Conservation (phyloP, 2,888 invertebrate species). For the Mesorhabditis spiculigera region DNA sequence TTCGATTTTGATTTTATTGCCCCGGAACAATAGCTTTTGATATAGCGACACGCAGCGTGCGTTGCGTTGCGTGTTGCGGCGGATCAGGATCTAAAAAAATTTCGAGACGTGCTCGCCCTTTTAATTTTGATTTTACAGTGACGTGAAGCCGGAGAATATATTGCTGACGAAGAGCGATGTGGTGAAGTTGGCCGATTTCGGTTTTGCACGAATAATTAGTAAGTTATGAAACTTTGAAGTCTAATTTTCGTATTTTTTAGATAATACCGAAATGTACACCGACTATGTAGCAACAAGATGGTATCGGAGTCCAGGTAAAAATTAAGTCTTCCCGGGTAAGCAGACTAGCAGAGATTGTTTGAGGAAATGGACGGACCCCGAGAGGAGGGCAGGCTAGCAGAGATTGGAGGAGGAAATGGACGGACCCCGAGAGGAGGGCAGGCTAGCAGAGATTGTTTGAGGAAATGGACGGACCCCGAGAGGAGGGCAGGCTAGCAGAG, state of each 20-base stretch:
- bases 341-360: too few species aligned
- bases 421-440: too few species aligned
- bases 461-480: too few species aligned
- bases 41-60: too few species aligned
- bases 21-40: background rate
- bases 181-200: conserved; percentile 96
- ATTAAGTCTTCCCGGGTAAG: background rate
- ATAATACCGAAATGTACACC: conserved; percentile 94
- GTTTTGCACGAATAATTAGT: conserved; percentile 89
- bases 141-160: conserved; percentile 98
- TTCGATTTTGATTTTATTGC: background rate
- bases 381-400: too few species aligned
- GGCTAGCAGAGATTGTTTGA: too few species aligned
- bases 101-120: background rate
- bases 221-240: conserved; percentile 37
- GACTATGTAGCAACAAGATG: conserved; percentile 98
- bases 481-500: too few species aligned
- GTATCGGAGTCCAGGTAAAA: conserved; percentile 71
- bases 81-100: too few species aligned
- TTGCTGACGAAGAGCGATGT: conserved; percentile 85
- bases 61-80: too few species aligned
- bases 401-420: too few species aligned
- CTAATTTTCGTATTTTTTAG: conserved; percentile 57
- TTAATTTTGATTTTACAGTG: conserved; percentile 64
- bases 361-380: too few species aligned